Base-by-base conservation (phyloP, 2,888 invertebrate genomes). In the Plagodis pulveraria region DNA sequence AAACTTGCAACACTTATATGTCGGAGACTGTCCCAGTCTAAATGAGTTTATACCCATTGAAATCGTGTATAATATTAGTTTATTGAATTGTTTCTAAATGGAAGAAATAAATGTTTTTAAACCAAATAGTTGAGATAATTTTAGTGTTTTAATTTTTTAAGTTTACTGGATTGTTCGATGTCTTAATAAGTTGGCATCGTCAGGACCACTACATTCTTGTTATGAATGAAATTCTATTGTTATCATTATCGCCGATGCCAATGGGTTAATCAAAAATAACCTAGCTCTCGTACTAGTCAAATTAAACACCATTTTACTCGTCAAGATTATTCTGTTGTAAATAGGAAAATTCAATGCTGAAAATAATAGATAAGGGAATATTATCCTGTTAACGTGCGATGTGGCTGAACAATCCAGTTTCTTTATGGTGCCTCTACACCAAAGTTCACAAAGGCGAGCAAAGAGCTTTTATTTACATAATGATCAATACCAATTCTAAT, bases 81-180 rank as follows among this genome's bases (percentile, higher is more conserved):
- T 62, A 59, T 47, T 43, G 60, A 71, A 74, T 73, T 68, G 70
- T 78, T 76, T 74, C 69, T 76, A 71, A 66, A 50, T 35, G 49
- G 70, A 70, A 74, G 73, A 73, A 66, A 71, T 70, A 55, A 71
- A 73, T 71, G 66, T 71, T 75, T 71, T 71, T 67, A 75, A 78
- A 82, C 82, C 82, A 83, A 83, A 83, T 81, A 83, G 76, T 79
- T 79, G 72, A 74, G 70, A 73, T 76, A 74, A 57, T 64, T 58
- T 65, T 54, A 59, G 57, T 57, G 46, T 44, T 57, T 60, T 46
- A 50, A 41, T 57, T 48, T 40, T 43, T 22, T 33, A 50, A 9
- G 38, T 33, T 36, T 32, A 48, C 40, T 44, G 52, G 34, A 46
- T 58, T 57, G 41, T 62, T 55, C 51, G 53, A 35, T 22, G 22